Conservation (phyloP, 2,888 invertebrate genomes). For the Gasteruption jaculator region DNA sequence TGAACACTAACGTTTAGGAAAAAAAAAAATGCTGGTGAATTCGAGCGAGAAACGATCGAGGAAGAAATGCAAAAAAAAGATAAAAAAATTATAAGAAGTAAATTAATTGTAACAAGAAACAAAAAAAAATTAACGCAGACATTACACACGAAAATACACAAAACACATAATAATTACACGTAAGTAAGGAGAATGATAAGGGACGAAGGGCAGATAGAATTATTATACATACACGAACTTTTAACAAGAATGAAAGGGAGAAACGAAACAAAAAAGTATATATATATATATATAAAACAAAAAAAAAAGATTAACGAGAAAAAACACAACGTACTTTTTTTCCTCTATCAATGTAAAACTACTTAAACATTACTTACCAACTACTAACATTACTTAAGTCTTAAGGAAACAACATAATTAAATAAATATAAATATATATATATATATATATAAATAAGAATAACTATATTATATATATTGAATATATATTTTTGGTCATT, state of each 20-base stretch:
- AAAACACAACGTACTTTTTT: conserved; percentile 48
- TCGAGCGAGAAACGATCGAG: too few relatives aligned
- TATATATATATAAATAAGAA: conserved; percentile 43
- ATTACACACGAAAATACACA: too few relatives aligned
- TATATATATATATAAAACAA: too few relatives aligned
- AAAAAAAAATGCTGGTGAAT: too few relatives aligned
- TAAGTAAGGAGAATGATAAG: conserved; percentile 6
- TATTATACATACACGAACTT: conserved; percentile 6
- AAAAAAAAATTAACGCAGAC: too few relatives aligned
- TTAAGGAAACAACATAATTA: conserved; percentile 49
- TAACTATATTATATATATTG: too few relatives aligned
- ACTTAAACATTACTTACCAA: conserved; percentile 49
- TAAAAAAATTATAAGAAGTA: too few relatives aligned
- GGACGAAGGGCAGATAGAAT: conserved; percentile 15
- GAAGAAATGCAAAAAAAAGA: too few relatives aligned
- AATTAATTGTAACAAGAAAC: too few relatives aligned
- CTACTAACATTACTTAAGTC: conserved; percentile 50
- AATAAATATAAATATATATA: conserved; percentile 50
- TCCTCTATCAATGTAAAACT: conserved; percentile 50
- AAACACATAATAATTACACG: too few relatives aligned
- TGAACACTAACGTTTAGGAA: too few relatives aligned
- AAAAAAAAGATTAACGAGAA: conserved; percentile 29
- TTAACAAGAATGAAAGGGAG: conserved; percentile 4
- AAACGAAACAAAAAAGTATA: conserved; percentile 15
- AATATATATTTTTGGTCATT: conserved; percentile 52